Evolutionary conservation across 2,797 vertebrate genomes (phyloP).

Genomic region (Xenentodon cancila): DNA sequence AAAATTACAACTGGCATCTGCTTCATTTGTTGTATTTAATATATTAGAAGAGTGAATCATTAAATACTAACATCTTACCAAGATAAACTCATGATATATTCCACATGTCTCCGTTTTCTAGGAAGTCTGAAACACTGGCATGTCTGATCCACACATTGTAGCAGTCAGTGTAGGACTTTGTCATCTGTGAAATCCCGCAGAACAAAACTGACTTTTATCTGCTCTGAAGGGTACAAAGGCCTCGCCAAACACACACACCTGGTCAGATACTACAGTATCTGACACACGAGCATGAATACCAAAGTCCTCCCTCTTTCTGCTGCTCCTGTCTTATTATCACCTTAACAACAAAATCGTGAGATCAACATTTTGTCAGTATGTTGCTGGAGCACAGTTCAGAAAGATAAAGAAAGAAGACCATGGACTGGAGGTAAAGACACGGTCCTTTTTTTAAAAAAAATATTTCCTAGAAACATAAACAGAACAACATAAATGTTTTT

Average conservation of each 20-base stretch:
- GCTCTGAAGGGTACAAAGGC: conserved; percentile 75
- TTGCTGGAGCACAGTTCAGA: not conserved
- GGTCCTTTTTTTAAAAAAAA: no score
- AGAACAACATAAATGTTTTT: no score
- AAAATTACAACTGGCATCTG: not conserved
- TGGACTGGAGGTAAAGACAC: not conserved
- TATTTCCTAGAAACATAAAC: no score
- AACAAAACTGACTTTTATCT: conserved; percentile 68
- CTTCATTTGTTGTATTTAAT: not conserved
- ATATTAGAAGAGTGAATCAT: conserved; percentile 1
- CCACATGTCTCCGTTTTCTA: conserved; percentile 47
- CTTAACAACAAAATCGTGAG: not conserved
- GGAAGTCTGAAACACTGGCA: conserved; percentile 13
- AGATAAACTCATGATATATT: conserved; percentile 71
- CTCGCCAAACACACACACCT: conserved; percentile 53
- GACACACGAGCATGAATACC: conserved; percentile 2
- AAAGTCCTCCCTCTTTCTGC: conserved; percentile 25
- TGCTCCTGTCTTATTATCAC: conserved; percentile 15
- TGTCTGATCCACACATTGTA: conserved; percentile 22
- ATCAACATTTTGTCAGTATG: not conserved
- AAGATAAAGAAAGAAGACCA: not conserved
- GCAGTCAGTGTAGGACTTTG: conserved; percentile 19
- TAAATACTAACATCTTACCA: conserved; percentile 69
- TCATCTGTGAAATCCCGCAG: conserved; percentile 28
- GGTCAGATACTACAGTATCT: conserved; percentile 21